Evolutionary conservation across 1,140 invertebrate genomes (phyloP).

Genomic region (Euura saliciscinereae): DNA sequence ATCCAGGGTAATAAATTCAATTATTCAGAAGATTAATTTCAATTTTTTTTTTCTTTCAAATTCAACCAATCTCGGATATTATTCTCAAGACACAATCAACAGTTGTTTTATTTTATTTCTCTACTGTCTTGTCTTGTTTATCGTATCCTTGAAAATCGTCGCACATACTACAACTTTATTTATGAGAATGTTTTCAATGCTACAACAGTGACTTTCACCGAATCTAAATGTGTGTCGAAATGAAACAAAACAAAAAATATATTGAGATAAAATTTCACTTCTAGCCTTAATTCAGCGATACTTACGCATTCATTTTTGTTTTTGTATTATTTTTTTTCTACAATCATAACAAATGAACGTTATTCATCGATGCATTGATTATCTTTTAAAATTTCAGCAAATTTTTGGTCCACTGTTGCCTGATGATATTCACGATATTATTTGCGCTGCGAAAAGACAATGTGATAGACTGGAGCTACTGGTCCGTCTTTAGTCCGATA

Average conservation of each 20-base stretch:
- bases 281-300: not conserved
- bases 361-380: constrained; percentile 32
- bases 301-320: constrained; percentile 21
- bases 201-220: too few relatives aligned
- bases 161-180: too few relatives aligned
- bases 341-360: constrained; percentile 32
- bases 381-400: constrained; percentile 75
- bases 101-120: too few relatives aligned
- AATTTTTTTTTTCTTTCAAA: constrained; percentile 13
- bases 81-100: too few relatives aligned
- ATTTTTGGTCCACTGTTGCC: constrained; percentile 92
- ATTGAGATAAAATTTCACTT: constrained; percentile 12
- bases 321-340: constrained; percentile 23
- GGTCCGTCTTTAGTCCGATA: constrained; percentile 92
- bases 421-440: constrained; percentile 88
- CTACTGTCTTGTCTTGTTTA: too few relatives aligned
- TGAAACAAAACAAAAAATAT: not conserved
- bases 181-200: too few relatives aligned
- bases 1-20: constrained; percentile 75
- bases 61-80: not conserved
- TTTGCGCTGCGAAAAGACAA: constrained; percentile 90
- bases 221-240: not conserved
- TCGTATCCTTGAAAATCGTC: too few relatives aligned
- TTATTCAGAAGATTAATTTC: too few relatives aligned
- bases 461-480: constrained; percentile 89